Evolutionary conservation across 2,113 vertebrate species (phyloP).

Genomic region (Cairina moschata): DNA sequence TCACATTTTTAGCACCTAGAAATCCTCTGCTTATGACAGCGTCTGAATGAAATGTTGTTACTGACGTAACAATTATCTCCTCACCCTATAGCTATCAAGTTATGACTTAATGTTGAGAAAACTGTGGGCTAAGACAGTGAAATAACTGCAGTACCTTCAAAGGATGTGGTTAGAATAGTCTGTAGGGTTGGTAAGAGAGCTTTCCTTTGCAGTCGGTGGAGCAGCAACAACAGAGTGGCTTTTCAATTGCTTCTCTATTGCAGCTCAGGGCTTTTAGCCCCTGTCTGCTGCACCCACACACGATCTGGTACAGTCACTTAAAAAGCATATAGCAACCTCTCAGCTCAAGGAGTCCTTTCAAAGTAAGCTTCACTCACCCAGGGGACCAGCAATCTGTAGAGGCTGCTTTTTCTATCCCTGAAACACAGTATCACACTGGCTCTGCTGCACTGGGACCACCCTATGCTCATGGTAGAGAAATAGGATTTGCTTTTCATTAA

Average conservation of each 20-base stretch:
- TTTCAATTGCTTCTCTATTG: constrained; percentile 35
- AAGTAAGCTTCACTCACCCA: constrained; percentile 29
- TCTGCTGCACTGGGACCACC: constrained; percentile 47
- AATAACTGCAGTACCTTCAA: constrained; percentile 65
- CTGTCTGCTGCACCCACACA: constrained; percentile 60
- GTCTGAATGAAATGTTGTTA: constrained; percentile 60
- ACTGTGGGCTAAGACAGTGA: constrained; percentile 63
- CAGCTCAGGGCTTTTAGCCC: constrained; percentile 53
- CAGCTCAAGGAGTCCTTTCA: constrained; percentile 50
- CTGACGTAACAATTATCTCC: constrained; percentile 63
- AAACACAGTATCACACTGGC: constrained; percentile 2
- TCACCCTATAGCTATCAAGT: constrained; percentile 29
- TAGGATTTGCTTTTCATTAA: constrained; percentile 71
- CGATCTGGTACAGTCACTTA: constrained; percentile 34
- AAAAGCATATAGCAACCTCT: constrained; percentile 43
- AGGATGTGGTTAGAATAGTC: constrained; percentile 65
- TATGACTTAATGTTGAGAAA: constrained; percentile 66
- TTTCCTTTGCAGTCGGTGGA: constrained; percentile 46
- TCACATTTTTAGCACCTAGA: constrained; percentile 55
- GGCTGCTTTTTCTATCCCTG: constrained; percentile 15
- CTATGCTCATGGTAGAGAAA: constrained; percentile 35
- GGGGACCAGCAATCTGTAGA: constrained; percentile 14
- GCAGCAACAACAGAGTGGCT: constrained; percentile 15
- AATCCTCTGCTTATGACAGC: background rate
- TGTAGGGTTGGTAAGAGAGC: constrained; percentile 45